Percentiles rank a stretch among this genome's conserved stretches.
These are phyloP conservation scores for Acridotheres tristis DNA, from an alignment of 2,797 vertebrate genomes.

Conservation along the genomic window DNA sequence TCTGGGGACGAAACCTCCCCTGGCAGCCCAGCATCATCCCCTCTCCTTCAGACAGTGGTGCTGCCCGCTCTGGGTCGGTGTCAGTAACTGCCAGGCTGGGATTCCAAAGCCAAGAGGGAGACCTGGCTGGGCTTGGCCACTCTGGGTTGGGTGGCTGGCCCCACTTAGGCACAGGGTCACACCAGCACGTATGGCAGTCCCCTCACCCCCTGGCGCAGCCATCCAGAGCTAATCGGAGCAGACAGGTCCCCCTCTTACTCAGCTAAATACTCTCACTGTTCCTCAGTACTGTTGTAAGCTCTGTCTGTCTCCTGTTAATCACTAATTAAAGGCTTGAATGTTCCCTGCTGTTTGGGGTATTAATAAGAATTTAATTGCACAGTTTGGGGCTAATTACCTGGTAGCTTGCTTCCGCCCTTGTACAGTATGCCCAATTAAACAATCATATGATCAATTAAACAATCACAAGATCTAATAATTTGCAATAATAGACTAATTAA, in stretches of 20 bases:
- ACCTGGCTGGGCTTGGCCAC: not conserved
- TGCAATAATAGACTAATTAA: conserved; percentile 67
- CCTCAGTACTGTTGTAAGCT: conserved; percentile 22
- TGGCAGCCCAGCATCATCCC: not conserved
- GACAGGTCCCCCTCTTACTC: not conserved
- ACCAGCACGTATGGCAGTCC: not conserved
- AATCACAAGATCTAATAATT: conserved; percentile 72
- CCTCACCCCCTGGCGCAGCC: not conserved
- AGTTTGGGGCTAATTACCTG: conserved; percentile 71
- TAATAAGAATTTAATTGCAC: conserved; percentile 76
- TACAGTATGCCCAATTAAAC: conserved; percentile 59
- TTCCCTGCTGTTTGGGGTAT: conserved; percentile 73
- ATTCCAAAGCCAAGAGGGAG: not conserved
- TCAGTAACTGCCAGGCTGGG: rapidly evolving
- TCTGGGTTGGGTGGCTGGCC: not conserved
- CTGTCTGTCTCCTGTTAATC: conserved; percentile 68
- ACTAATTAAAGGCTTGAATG: conserved; percentile 74
- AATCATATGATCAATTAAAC: conserved; percentile 72
- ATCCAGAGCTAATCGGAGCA: not conserved
- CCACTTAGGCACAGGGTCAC: not conserved
- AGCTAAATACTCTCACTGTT: conserved; percentile 30
- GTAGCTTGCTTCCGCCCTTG: conserved; percentile 48
- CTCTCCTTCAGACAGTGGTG: not conserved
- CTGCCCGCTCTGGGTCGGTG: rapidly evolving
- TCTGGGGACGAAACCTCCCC: not conserved